Evolutionary conservation across 2,113 vertebrate species (phyloP).

Genomic region (Sturnus vulgaris): DNA sequence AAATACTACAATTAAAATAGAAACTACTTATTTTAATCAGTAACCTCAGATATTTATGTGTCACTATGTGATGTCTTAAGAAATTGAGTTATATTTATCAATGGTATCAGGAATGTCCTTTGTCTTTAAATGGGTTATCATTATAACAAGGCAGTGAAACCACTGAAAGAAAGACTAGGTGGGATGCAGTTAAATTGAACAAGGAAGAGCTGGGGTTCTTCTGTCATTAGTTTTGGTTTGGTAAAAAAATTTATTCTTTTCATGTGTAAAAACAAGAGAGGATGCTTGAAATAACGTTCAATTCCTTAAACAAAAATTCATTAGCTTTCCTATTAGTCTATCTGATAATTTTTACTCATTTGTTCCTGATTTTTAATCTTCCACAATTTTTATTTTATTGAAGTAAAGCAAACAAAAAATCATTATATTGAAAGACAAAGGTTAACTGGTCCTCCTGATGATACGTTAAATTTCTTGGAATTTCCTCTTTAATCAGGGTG

Average conservation of each 20-base stretch:
- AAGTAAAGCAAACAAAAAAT: background rate
- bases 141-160: background rate
- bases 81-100: background rate
- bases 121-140: background rate
- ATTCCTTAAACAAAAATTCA: background rate
- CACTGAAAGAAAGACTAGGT: background rate
- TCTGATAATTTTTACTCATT: background rate
- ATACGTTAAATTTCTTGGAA: background rate
- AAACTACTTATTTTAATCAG: background rate
- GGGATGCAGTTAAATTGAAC: background rate
- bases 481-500: background rate
- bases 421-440: background rate
- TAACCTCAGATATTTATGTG: background rate
- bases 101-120: background rate
- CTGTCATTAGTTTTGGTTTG: background rate
- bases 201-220: rapidly evolving
- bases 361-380: background rate
- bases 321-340: background rate
- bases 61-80: background rate
- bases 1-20: background rate
- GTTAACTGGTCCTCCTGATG: background rate
- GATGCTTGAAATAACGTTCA: background rate
- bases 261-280: background rate
- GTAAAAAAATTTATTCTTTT: background rate
- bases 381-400: background rate